Conservation (phyloP, 2,113 vertebrate genomes). For the Saccopteryx bilineata region DNA sequence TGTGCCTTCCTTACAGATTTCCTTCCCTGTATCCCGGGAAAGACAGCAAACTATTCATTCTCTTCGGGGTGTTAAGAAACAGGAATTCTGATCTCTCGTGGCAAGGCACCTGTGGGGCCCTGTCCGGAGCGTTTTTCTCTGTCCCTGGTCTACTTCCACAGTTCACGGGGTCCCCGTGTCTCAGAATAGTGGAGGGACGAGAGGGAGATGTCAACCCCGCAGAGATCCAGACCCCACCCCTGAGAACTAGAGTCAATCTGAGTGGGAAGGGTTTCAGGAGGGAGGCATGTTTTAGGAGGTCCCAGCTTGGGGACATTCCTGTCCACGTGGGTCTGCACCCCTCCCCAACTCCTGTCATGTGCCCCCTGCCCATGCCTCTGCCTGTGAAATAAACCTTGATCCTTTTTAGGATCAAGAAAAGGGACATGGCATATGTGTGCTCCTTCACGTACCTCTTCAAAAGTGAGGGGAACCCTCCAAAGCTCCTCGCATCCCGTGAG, state of each 20-base stretch:
- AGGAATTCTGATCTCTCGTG: neutral
- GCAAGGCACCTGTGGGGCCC: neutral
- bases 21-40: neutral
- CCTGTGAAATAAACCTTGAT: neutral
- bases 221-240: neutral
- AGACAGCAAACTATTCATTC: neutral
- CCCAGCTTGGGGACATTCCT: neutral
- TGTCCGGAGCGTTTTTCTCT: neutral
- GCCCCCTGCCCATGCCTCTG: neutral
- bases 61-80: neutral
- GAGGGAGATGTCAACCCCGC: fast-evolving
- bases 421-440: neutral
- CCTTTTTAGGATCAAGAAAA: neutral
- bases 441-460: neutral
- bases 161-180: neutral
- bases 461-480: neutral
- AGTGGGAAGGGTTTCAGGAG: no score
- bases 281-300: neutral
- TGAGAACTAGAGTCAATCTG: neutral
- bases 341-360: fast-evolving
- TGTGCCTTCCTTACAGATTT: neutral
- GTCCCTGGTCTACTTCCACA: neutral
- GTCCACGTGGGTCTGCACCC: fast-evolving
- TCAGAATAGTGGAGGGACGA: neutral
- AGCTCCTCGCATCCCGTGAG: no score